Base-by-base conservation (phyloP, 2,113 vertebrate species). In the Barnardius zonarius region DNA sequence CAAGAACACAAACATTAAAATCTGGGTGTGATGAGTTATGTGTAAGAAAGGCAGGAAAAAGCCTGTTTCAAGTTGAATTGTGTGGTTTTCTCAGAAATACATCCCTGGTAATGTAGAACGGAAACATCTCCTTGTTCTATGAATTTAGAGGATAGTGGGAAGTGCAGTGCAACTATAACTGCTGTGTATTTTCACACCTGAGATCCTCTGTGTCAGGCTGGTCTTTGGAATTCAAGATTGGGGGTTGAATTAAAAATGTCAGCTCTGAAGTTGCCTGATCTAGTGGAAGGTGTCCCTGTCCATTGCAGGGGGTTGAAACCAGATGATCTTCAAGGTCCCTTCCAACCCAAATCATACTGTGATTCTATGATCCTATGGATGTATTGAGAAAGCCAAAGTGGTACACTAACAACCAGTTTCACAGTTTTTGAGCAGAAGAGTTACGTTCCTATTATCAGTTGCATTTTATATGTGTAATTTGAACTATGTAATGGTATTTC, bases 11-110 rank as follows among this genome's bases (percentile, higher is more conserved):
- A 68, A 72, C 78, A 69, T 72, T 72, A 88, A 90, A 92, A 92
- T 81, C 76, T 94, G 95, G 77, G 90, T 93, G 90, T 96, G 95
- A 94, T 93, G 70, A 90, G 54, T 79, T 91, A 37, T 7, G 43
- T 64, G 5, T 64, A 93, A 92, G 83, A 96, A 94, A 96, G 88
- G 66, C 91, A 96, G 91, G 93, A 91, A 95, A 85, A 77, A 86
- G 43, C 30, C 90, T 54, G 90, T 83, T 94, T 83, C 73, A 55
- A 54, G 17, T 19, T 89, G 88, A 92, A 91, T 86, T 91, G 83
- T 73, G 83, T 69, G 69, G 86, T 92, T 79, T 79, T 95, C 77
- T 84, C 66, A 76, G 86, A 72, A 86, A 57, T 52, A 54, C 70
- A 27, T 92, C 78, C 52, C 49, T 35, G 52, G 76, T 81, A 74